phyloP scores from a whole-genome alignment of 1,140 invertebrate genomes.

The Drosophila insularis region DNA sequence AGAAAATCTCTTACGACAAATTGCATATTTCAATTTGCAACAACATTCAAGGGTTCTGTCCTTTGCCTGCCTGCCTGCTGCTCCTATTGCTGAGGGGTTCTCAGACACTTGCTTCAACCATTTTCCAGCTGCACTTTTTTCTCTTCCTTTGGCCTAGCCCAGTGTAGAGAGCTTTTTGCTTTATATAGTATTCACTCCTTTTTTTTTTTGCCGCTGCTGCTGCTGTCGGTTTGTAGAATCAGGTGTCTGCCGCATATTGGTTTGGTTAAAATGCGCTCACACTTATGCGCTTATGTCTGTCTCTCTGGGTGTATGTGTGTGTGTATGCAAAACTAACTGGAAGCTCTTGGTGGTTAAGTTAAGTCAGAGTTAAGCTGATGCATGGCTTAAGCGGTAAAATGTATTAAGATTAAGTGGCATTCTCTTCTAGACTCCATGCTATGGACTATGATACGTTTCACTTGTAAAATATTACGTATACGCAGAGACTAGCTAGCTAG shows the following conservation, averaged over 20 bases:
- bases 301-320: background rate
- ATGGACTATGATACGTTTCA: background rate
- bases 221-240: slow-evolving; percentile 45
- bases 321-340: slow-evolving; percentile 46
- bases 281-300: slow-evolving; percentile 17
- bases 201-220: background rate
- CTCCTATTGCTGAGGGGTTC: slow-evolving; percentile 41
- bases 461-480: slow-evolving; percentile 54
- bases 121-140: slow-evolving; percentile 1
- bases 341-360: slow-evolving; percentile 48
- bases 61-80: background rate
- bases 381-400: slow-evolving; percentile 77
- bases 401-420: slow-evolving; percentile 77
- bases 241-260: slow-evolving; percentile 77
- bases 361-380: slow-evolving; percentile 72
- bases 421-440: slow-evolving; percentile 35
- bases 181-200: background rate
- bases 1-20: slow-evolving; percentile 77
- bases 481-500: slow-evolving; percentile 22
- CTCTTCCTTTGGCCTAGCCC: slow-evolving; percentile 20
- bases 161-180: slow-evolving; percentile 1
- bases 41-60: slow-evolving; percentile 52
- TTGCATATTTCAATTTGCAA: slow-evolving; percentile 81
- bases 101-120: slow-evolving; percentile 39
- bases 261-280: slow-evolving; percentile 70